Conservation (phyloP, 1,140 invertebrate species). For the Pachyrhynchus sulphureomaculatus region DNA sequence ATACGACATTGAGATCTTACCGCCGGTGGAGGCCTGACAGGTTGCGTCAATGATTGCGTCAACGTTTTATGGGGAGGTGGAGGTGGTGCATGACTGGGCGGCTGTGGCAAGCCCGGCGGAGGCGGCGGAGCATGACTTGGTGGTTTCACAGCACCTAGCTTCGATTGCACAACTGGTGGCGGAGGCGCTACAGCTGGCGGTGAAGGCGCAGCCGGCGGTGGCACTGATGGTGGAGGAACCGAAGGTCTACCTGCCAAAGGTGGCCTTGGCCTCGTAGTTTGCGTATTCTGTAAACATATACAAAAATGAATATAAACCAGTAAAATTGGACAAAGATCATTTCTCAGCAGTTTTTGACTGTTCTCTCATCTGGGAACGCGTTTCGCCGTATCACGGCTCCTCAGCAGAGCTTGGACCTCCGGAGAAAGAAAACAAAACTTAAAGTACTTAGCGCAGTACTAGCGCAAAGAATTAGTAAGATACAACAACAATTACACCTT, state of each 20-base stretch:
- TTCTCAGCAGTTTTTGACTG: too few species aligned
- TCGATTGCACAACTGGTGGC: too few species aligned
- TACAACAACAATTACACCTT: neutral
- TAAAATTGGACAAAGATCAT: too few species aligned
- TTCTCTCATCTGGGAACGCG: too few species aligned
- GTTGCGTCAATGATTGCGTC: conserved; percentile 26
- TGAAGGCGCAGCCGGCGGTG: conserved; percentile 33
- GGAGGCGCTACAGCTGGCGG: conserved; percentile 34
- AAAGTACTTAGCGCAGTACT: too few species aligned
- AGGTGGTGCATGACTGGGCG: conserved; percentile 37
- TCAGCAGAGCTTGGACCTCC: neutral
- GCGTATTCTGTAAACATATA: neutral
- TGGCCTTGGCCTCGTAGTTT: conserved; percentile 3
- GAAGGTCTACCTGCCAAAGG: conserved; percentile 7
- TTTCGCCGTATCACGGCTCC: too few species aligned
- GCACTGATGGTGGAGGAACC: conserved; percentile 38
- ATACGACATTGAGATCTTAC: too few species aligned
- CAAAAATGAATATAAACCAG: too few species aligned
- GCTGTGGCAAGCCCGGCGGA: conserved; percentile 35
- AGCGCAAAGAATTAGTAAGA: too few species aligned
- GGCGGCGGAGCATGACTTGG: conserved; percentile 46
- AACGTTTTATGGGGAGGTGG: conserved; percentile 26
- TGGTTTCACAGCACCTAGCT: conserved; percentile 36
- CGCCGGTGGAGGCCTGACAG: conserved; percentile 35
- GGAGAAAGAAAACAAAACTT: neutral